Base-by-base conservation (phyloP, 2,888 invertebrate species). In the Octonoba sinensis region DNA sequence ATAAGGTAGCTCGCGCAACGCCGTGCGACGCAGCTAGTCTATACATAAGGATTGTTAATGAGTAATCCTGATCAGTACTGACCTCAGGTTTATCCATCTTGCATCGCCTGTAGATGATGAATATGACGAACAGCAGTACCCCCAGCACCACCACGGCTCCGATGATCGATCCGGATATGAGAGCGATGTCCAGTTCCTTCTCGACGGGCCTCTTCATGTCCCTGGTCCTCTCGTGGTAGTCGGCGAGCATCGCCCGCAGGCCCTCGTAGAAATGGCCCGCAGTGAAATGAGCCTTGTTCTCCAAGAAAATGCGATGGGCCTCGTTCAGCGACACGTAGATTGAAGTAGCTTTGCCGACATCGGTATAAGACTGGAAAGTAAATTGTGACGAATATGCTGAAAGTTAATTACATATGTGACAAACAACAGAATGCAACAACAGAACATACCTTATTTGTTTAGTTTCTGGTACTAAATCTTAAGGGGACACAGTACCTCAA, bases 141-240 rank as follows among this genome's bases (percentile, higher is more conserved):
- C 57, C 62, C 2, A 84, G 47, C 2, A 84, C 3, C 1, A 66
- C 24, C 3, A 84, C 22, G 20, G 66, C 46, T 8, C 76, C 82
- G 20, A 84, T n/a, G 57, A 82, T 77, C 22, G 49, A 59, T 1
- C 84, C 84, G 1, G 73, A 46, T 27, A 84, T 70, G 4, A 74
- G 27, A 0, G 67, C 72, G 22, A 81, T 36, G 24, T 78, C 46
- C 24, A 72, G n/a, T 18, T 60, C 49, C 0, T 57, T 24, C 0
- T 77, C 70, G 0, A 44, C 27, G 12, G 75, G 56, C 16, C 20
- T 18, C 0, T 20, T 16, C 66, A 76, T 72, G n/a, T 13, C 18
- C 36, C 59, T 65, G 1, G 75, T 82, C 18, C 13, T 44, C 6
- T 20, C 24, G 47, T 76, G 36, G 59, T 76, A 82, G 47, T 71